Percentiles rank a stretch among this genome's conserved stretches.
phyloP scores from a whole-genome alignment of 2,113 vertebrate species.

The Bettongia penicillata region DNA sequence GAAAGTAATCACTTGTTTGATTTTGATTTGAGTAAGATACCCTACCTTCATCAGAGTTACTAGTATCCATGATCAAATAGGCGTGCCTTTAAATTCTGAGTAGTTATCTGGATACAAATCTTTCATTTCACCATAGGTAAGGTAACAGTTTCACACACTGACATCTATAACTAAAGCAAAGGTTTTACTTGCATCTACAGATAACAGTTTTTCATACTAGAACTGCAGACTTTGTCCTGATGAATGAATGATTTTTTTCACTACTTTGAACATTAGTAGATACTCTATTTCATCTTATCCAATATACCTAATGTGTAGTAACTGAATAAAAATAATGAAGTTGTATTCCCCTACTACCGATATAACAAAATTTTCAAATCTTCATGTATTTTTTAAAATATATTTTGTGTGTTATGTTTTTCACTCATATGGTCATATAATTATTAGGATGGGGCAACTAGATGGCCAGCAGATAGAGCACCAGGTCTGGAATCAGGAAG shows the following conservation, averaged over 20 bases:
- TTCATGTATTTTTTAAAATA: slow-evolving; percentile 13
- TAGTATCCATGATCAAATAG: slow-evolving; percentile 32
- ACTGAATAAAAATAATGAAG: slow-evolving; percentile 14
- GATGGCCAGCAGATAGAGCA: no score
- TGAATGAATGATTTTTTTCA: slow-evolving; percentile 4
- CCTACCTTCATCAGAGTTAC: slow-evolving; percentile 34
- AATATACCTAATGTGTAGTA: neutral
- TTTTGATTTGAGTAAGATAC: slow-evolving; percentile 40
- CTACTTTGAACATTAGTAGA: neutral
- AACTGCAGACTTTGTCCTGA: slow-evolving; percentile 1
- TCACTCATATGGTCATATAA: neutral
- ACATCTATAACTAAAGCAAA: slow-evolving; percentile 41
- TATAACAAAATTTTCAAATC: neutral
- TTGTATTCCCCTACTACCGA: neutral
- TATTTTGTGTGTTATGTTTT: neutral
- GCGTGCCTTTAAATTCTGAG: slow-evolving; percentile 32
- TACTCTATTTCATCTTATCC: neutral
- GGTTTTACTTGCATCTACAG: slow-evolving; percentile 46
- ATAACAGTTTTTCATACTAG: slow-evolving; percentile 52
- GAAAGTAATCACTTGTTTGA: slow-evolving; percentile 48
- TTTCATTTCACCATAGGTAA: slow-evolving; percentile 46
- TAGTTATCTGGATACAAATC: slow-evolving; percentile 11
- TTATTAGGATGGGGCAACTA: neutral
- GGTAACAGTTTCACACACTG: slow-evolving; percentile 12
- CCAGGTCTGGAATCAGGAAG: no score